Conservation (phyloP, 2,113 vertebrate genomes). For the Sinocyclocheilus anophthalmus region DNA sequence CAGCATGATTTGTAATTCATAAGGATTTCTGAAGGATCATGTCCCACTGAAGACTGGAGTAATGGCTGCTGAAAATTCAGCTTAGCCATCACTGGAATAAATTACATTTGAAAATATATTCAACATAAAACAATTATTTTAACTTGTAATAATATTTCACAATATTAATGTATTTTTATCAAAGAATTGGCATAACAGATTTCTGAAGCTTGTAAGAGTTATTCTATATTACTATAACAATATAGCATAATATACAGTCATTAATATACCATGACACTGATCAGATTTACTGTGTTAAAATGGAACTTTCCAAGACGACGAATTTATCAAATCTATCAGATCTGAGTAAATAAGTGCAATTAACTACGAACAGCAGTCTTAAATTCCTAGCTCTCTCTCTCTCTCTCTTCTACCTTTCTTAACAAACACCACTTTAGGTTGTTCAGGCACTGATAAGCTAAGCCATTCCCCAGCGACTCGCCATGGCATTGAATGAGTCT, state of each 20-base stretch:
- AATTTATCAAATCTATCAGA: neutral
- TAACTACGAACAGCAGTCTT: neutral
- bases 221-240: neutral
- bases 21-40: neutral
- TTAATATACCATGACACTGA: neutral
- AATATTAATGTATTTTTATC: too few relatives aligned
- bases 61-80: neutral
- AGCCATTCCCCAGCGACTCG: constrained; percentile 44
- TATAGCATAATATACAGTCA: neutral
- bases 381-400: neutral
- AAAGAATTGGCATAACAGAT: too few relatives aligned
- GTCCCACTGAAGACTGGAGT: neutral
- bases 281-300: neutral
- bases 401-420: constrained; percentile 12
- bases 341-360: neutral
- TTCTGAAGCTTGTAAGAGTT: too few relatives aligned
- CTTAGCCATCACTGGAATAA: neutral
- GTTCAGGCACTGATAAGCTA: constrained; percentile 56
- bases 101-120: too few relatives aligned
- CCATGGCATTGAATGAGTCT: constrained; percentile 55
- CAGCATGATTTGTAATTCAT: neutral
- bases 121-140: too few relatives aligned
- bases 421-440: constrained; percentile 41
- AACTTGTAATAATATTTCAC: too few relatives aligned
- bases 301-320: neutral